Evolutionary conservation across 2,888 invertebrate genomes (phyloP), one percentile per base, ranked within the genome.

Genomic region (Aphrophora alni): DNA sequence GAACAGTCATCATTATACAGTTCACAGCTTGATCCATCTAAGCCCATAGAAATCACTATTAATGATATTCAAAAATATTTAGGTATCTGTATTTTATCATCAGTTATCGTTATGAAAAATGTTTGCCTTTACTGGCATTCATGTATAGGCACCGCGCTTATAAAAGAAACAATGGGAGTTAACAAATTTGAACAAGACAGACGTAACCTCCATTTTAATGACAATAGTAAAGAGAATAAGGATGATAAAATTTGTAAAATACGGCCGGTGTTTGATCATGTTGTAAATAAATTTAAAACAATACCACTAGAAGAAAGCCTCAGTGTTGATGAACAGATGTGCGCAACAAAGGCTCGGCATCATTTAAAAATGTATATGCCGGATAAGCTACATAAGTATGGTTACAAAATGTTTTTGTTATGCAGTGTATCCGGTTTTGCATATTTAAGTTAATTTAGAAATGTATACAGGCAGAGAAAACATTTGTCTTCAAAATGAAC

Each of bases 371-470:
- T 81, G 24, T 81, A 82, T 26, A 17, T 78, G 26, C 81, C 82
- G 14, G 25, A 71, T 25, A 75, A 75, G 38, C 80, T 70, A 4
- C 76, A 80, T 26, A 80, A 80, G 68, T 76, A 86, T 86, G 87
- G 87, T 10, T 87, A 84, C 75, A 86, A 86, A 82, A 27, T 86
- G 4, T 86, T 82, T 80, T 86, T 87, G 5, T 79, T 87, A 28
- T 83, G 85, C 83, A 86, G 85, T 78, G 84, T 85, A 28, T 79
- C 77, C 74, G 86, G 86, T 38, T 85, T 82, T 84, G 85, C 83
- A 4, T 87, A 88, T n/a, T n/a, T n/a, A n/a, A n/a, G n/a, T n/a
- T 82, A 85, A 86, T n/a, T 87, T 84, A 84, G 86, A 87, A 83
- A 83, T 87, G 12, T 70, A 76, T 14, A 44, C 70, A 14, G 80